phyloP scores from a whole-genome alignment of 2,888 invertebrate species.

The Drosophila infuscata region DNA sequence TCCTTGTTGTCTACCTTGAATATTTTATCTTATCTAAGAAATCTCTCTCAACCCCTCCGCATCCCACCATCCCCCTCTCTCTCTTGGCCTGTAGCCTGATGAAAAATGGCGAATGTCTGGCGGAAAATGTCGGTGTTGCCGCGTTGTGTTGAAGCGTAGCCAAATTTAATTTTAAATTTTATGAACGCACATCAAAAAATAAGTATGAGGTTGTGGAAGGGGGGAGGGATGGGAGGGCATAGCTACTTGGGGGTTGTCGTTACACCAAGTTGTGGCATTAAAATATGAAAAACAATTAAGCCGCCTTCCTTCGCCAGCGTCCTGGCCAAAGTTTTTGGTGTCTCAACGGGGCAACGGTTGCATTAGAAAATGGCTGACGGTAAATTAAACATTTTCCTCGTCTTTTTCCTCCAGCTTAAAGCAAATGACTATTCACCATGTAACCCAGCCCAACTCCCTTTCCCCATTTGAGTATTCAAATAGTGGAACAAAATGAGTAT shows the following conservation, averaged over 20 bases:
- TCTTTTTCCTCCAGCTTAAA: not conserved
- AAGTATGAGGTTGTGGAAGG: constrained; percentile 6
- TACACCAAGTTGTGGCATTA: constrained; percentile 70
- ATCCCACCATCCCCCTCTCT: too few species aligned
- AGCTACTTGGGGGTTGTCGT: constrained; percentile 44
- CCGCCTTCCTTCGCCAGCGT: constrained; percentile 21
- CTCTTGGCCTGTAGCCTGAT: constrained; percentile 10
- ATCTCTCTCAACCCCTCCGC: not conserved
- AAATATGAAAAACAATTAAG: constrained; percentile 81
- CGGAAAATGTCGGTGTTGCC: constrained; percentile 60
- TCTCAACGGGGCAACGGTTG: constrained; percentile 32
- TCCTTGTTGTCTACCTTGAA: constrained; percentile 33
- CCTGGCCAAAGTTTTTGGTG: constrained; percentile 6
- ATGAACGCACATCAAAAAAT: constrained; percentile 78
- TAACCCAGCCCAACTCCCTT: not conserved
- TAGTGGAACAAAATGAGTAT: constrained; percentile 76
- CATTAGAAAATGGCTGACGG: constrained; percentile 53
- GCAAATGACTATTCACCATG: not conserved
- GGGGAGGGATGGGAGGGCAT: not conserved
- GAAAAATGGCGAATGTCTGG: constrained; percentile 74
- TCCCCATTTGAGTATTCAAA: constrained; percentile 43
- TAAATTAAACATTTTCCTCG: constrained; percentile 32
- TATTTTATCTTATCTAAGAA: constrained; percentile 38
- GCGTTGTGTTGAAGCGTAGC: constrained; percentile 54
- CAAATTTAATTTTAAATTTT: constrained; percentile 80